Evolutionary conservation across 2,113 vertebrate genomes (phyloP), one percentile per base, ranked within the genome.

Genomic region (Bungarus multicinctus): DNA sequence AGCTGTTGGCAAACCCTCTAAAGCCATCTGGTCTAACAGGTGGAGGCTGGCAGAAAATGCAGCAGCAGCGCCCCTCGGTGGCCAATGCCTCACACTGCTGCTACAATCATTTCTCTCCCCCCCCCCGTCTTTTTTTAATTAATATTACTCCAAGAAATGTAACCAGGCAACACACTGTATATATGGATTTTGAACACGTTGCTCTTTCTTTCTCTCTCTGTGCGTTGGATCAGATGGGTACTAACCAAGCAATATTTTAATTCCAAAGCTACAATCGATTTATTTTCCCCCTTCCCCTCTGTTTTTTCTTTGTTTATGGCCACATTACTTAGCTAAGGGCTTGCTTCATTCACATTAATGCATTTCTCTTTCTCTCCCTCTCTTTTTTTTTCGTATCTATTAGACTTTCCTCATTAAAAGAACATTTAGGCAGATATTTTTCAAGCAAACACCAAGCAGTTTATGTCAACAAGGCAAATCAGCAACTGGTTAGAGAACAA

Each of bases 271-370:
- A 92, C 93, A 97, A 95, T 85, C 91, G 43, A 94, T 96, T 96
- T 92, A 95, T 95, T 96, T 94, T 95, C 88, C 93, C 88, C 45
- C 2, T 18, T 30, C 58, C 27, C 30, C 5, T 4, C 0, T 1
- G n/a, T 69, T 34, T n/a, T 54, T 27, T 30, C 54, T 96, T 93
- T 93, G 93, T 95, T 96, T 96, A 94, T 95, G 93, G 93, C 92
- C 89, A 34, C 92, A 88, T 95, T 95, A 94, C 93, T 97, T 96
- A 93, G 94, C 94, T 94, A 94, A 96, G 94, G 96, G 94, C 91
- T 92, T 94, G 86, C 90, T 92, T 95, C 89, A 93, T 96, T 95
- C 93, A 95, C 95, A 86, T 93, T 87, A 92, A 94, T 50, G 50
- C 92, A 89, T 55, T 64, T 58, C 54, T 55, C 3, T 54, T 4